Conservation (phyloP, 2,797 vertebrate species). For the Peromyscus eremicus region DNA sequence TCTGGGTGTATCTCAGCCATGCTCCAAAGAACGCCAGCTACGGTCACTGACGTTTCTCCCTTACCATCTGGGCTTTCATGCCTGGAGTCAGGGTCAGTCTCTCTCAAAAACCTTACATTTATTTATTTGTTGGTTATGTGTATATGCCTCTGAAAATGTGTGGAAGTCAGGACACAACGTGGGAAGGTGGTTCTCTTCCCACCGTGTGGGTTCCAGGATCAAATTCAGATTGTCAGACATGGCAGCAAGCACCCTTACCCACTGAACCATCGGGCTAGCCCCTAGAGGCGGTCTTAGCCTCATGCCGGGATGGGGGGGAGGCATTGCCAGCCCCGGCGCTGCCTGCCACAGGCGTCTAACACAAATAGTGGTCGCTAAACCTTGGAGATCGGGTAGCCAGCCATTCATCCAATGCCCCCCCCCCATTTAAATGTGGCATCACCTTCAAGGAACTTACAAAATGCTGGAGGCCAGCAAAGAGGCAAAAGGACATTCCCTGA, state of each 20-base stretch:
- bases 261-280: not conserved
- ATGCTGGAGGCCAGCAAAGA: not conserved
- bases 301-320: not conserved
- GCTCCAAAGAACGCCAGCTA: not conserved
- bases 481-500: not conserved
- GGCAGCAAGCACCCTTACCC: not conserved
- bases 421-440: not conserved
- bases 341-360: not conserved
- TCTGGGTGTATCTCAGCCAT: not conserved
- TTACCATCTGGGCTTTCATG: not conserved
- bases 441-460: not conserved
- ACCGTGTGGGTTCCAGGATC: not conserved
- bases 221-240: not conserved
- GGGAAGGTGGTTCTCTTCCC: not conserved
- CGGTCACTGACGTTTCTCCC: not conserved
- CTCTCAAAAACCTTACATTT: not conserved
- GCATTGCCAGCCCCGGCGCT: no score
- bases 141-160: not conserved
- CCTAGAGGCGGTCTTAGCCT: not conserved
- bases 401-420: not conserved
- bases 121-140: not conserved
- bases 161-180: not conserved
- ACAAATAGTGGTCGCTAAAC: not conserved
- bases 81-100: not conserved
- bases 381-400: not conserved